A percentile compares a stretch with the other conserved stretches of the same genome.
Conservation (phyloP, 2,888 invertebrate genomes). For the Mimas tiliae region DNA sequence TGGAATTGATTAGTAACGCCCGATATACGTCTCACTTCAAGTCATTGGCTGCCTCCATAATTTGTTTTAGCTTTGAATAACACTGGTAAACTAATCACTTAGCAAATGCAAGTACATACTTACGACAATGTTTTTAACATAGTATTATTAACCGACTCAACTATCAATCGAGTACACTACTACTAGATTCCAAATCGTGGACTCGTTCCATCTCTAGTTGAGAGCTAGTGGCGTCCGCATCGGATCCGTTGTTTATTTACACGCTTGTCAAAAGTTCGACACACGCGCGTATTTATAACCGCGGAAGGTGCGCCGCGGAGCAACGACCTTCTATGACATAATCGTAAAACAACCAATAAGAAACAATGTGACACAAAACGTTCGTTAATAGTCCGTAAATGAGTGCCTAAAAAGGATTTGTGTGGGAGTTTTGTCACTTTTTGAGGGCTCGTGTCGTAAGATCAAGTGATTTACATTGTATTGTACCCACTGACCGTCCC, state of each 20-base stretch:
- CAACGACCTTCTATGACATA: slow-evolving; percentile 68
- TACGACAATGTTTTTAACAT: too few relatives aligned
- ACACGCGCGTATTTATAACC: slow-evolving; percentile 76
- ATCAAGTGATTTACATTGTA: not conserved
- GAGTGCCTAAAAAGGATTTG: slow-evolving; percentile 22
- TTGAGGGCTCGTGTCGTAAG: not conserved
- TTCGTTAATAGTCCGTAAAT: slow-evolving; percentile 44
- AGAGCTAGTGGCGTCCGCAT: slow-evolving; percentile 44
- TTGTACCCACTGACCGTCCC: too few relatives aligned
- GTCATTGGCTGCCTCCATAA: too few relatives aligned
- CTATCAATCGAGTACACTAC: not conserved
- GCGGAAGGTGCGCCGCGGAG: slow-evolving; percentile 77
- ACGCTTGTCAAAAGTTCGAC: slow-evolving; percentile 80
- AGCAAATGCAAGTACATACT: too few relatives aligned
- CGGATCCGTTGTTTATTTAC: slow-evolving; percentile 74
- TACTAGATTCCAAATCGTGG: not conserved
- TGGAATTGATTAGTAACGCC: too few relatives aligned
- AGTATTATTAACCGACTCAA: not conserved
- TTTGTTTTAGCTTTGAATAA: too few relatives aligned
- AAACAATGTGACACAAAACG: slow-evolving; percentile 57
- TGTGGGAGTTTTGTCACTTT: not conserved
- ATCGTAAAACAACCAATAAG: slow-evolving; percentile 50
- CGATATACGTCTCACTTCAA: too few relatives aligned
- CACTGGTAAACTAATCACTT: too few relatives aligned
- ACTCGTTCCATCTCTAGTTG: not conserved